These are phyloP conservation scores for Eubasilissa regina DNA, from an alignment of 1,140 invertebrate species.

Conservation along the genomic window DNA sequence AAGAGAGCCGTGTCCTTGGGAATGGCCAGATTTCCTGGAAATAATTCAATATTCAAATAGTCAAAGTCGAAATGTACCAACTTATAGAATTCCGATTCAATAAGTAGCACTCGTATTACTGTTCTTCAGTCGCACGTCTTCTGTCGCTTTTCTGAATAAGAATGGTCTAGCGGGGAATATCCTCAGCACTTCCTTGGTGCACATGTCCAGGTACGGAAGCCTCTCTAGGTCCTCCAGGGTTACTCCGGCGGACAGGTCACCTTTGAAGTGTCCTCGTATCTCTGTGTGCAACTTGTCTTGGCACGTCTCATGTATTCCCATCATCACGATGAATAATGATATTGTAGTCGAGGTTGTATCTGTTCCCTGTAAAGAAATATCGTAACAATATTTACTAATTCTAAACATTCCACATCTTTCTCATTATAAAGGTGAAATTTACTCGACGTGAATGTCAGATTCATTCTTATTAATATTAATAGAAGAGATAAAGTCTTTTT, in stretches of 20 bases:
- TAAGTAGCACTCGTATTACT: neutral
- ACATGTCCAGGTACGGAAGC: conserved; percentile 80
- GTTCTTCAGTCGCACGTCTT: conserved; percentile 49
- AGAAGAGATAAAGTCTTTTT: no score
- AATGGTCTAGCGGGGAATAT: conserved; percentile 76
- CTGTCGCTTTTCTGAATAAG: conserved; percentile 38
- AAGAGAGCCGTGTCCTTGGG: conserved; percentile 79
- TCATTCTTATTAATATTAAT: no score
- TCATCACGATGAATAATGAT: conserved; percentile 87
- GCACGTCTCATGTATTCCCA: conserved; percentile 86
- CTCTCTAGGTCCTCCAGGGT: conserved; percentile 72
- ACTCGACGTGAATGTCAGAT: no score
- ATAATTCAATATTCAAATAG: neutral
- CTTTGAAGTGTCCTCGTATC: conserved; percentile 53
- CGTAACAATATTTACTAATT: no score
- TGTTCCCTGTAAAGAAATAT: conserved; percentile 74
- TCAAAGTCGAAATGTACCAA: neutral
- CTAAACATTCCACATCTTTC: no score
- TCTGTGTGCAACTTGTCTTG: conserved; percentile 53
- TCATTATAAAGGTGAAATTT: no score
- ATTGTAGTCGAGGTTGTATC: conserved; percentile 92
- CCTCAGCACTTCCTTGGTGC: conserved; percentile 81
- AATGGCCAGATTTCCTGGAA: conserved; percentile 69
- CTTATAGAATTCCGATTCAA: neutral
- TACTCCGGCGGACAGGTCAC: conserved; percentile 57